Evolutionary conservation across 2,888 invertebrate genomes (phyloP), one percentile per base, ranked within the genome.

Genomic region (Dynastes tityus): DNA sequence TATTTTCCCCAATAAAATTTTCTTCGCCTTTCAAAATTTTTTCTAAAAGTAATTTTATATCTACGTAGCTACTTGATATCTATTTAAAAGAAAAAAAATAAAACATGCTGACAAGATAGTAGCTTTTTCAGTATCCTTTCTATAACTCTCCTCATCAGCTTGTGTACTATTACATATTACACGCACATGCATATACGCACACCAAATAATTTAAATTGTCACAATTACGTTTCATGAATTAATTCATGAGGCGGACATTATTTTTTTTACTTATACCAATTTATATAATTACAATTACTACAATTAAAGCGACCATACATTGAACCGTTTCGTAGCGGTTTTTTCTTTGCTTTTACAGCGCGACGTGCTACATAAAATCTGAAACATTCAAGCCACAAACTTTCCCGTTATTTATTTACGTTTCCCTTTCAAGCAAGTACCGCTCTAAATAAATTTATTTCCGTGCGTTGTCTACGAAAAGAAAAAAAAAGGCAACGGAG

Each of bases 381-480:
- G 40, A 65, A 65, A 67, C 71, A 68, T 55, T 58, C 55, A 55
- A 16, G 29, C 32, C 53, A 55, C 70, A 9, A 71, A 71, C 16
- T 32, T 55, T 55, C 37, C 37, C 32, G 53, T 53, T 71, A 71
- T 71, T 71, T 71, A 68, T 68, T 68, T 68, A 68, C 68, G 55
- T 55, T 71, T 71, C 55, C 71, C 55, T 71, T 71, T 32, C 71
- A 37, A 32, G 55, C 40, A 37, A 71, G 37, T 16, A 37, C 37
- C 37, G 55, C 55, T 71, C 71, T 32, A 11, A 55, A 71, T 32
- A 32, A 55, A 71, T 71, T 71, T 71, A 71, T 71, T 71, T 71
- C 55, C 71, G 53, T 37, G 55, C 40, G 55, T 71, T 71, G 53
- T 55, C 71, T 29, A 71, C n/a, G 16, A 55, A 29, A 40, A 71